Evolutionary conservation across 2,888 invertebrate genomes (phyloP), one percentile per base, ranked within the genome.

Genomic region (Leptothorax acervorum): DNA sequence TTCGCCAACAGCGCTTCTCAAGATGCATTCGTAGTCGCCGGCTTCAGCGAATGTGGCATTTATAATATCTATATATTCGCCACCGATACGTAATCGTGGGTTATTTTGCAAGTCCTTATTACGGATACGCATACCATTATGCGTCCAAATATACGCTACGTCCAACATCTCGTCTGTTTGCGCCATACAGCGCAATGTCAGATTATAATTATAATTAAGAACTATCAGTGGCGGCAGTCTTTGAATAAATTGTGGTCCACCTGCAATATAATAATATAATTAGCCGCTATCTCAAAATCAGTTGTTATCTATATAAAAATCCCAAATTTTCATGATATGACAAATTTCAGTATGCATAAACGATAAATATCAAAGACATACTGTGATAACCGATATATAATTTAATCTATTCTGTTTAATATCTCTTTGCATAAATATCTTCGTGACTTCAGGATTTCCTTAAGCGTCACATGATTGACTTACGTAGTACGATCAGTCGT

Each of bases 111-210:
- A 95, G 84, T 97, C 96, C 66, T 96, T 96, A 91, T 98, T 97
- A 88, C 97, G 96, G 88, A 98, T 96, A 63, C 96, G 95, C 92
- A 98, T 96, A 0, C 98, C 98, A 93, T 99, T 99, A 92, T 98
- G 98, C 68, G 96, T 97, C 99, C 99, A 99, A 85, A 98, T 96
- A 91, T 98, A 99, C 1, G 99, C 98, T 35, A 99, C 96, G 93
- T 99, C 99, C 57, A 99, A 95, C 89, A 98, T 96, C 85, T 97
- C 97, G 93, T 99, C 98, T 45, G 97, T 97, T 82, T 97, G 97
- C 0, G 99, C 99, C 92, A 97, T 96, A 93, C 99, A 99, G 90
- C 97, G 97, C 62, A 99, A 94, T 86, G 96, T 97, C 63, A 98
- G 96, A 78, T 97, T 96, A 86, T 96, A 95, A 86, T 97, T 96